Evolutionary conservation across 2,113 vertebrate genomes (phyloP).

Genomic region (Corythoichthys intestinalis): DNA sequence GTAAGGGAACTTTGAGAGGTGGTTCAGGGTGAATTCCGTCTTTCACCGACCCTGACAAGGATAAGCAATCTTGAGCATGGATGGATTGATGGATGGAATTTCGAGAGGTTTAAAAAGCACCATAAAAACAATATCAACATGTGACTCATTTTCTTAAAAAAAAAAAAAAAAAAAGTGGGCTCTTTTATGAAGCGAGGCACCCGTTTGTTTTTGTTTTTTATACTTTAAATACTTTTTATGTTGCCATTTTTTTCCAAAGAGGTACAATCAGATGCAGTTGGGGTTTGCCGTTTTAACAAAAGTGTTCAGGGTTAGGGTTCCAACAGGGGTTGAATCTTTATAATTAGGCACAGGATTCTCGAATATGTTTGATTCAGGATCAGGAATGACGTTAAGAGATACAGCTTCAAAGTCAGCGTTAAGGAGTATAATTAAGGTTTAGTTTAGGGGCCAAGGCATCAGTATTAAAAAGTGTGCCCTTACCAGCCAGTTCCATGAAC

Average conservation of each 20-base stretch:
- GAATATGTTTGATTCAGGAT: not conserved
- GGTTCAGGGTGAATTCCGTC: too few relatives aligned
- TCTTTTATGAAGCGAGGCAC: constrained; percentile 49
- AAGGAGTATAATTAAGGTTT: not conserved
- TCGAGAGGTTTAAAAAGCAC: constrained; percentile 72
- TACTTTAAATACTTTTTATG: constrained; percentile 15
- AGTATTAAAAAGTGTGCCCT: constrained; percentile 7
- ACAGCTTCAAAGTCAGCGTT: not conserved
- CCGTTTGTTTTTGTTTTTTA: constrained; percentile 76
- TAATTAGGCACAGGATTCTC: not conserved
- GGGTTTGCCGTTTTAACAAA: constrained; percentile 38
- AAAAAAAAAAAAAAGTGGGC: constrained; percentile 62
- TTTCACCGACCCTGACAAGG: too few relatives aligned
- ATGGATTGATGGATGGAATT: constrained; percentile 32
- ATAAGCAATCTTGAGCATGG: too few relatives aligned
- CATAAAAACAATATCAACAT: constrained; percentile 78
- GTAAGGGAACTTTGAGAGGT: constrained; percentile 53
- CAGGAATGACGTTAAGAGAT: not conserved
- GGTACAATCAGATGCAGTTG: constrained; percentile 30
- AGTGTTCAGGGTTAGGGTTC: too few relatives aligned
- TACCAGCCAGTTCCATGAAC: constrained; percentile 10
- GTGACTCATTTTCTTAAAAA: constrained; percentile 74
- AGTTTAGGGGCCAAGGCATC: not conserved
- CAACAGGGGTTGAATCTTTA: too few relatives aligned
- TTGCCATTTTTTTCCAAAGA: constrained; percentile 45